Evolutionary conservation across 2,888 invertebrate genomes (phyloP), one percentile per base, ranked within the genome.

Genomic region (Cristatella mucedo): DNA sequence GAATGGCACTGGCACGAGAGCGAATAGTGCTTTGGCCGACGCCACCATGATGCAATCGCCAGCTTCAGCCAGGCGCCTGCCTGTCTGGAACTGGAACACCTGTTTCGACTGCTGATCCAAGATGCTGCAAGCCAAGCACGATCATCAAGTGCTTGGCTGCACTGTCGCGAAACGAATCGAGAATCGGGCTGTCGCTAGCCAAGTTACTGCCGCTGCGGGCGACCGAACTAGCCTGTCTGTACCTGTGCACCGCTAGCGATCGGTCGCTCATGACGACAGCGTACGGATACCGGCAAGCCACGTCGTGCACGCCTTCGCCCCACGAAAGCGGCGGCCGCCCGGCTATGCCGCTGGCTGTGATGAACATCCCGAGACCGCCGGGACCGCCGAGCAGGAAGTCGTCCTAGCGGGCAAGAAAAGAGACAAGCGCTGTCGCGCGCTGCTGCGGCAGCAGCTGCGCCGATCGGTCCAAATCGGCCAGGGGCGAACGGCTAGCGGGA

Each of bases 281-380:
- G 49, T 70, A 71, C 4, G 70, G 71, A 53, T 69, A 67, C 9
- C 56, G 53, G 47, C 63, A 68, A 16, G 63, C 61, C 6, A 69
- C 56, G 24, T 55, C 48, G 30, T 53, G 32, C 3, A 68, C 49
- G 44, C 56, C 56, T 29, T 61, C 57, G 48, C 63, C 51, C 71
- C 71, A 72, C 43, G 68, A 66, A 34, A 73, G 56, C 2, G 73
- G 73, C n/a, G 73, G 72, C 13, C 71, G 56, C 44, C 68, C 68
- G 3, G 71, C 71, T 15, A 68, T 67, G 3, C 72, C 72, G 6
- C 61, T 66, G 2, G 67, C 60, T 3, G 67, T 69, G 2, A 68
- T 70, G 57, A 72, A 73, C 58, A 73, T 69, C 2, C 72, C 72
- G 33, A 73, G 54, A 20, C 67, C 68, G 47, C 67, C 68, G 2